Evolutionary conservation across 1,140 invertebrate species (phyloP), one percentile per base, ranked within the genome.

Genomic region (Oppia nitens): DNA sequence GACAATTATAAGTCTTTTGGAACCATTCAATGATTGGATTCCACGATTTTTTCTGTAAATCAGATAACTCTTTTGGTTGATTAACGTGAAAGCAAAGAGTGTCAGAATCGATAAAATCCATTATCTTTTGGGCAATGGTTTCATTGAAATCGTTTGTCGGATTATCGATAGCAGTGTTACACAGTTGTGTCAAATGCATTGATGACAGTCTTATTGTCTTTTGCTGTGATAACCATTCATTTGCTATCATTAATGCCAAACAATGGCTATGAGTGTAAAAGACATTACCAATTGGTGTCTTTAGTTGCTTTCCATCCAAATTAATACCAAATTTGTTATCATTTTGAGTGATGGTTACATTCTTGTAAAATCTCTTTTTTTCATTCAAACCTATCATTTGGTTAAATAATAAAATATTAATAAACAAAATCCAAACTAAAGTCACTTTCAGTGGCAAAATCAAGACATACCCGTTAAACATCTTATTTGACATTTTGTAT

Each of bases 11-110:
- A 20, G 17, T 20, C 51, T 57, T 25, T 45, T 58, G 20, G 47
- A 63, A 62, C 60, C 60, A 62, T 20, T 59, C 17, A 40, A 62
- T 56, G 2, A 63, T 53, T 47, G 62, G 60, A 59, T 63, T 56
- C 60, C 60, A 62, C 20, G 25, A 9, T 29, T 32, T 20, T 4
- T 6, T 52, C 56, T 61, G 55, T 12, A 58, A 32, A 24, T 57
- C 29, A 6, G 23, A 47, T 20, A 63, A 55, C 23, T 63, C 62
- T 20, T 55, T 21, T 20, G 59, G 59, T 48, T 63, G 54, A 20
- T 25, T 20, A n/a, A 47, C 24, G 4, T 60, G 55, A 53, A 53
- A 63, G 29, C 62, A 59, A 20, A 63, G 17, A 2, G 62, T 63
- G 55, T 63, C 62, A 21, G 40, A 47, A 2, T 54, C 32, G 9